A percentile compares a stretch with the other conserved stretches of the same genome.
These are phyloP conservation scores for Pituophis catenifer DNA, from an alignment of 2,113 vertebrate species.

Conservation along the genomic window DNA sequence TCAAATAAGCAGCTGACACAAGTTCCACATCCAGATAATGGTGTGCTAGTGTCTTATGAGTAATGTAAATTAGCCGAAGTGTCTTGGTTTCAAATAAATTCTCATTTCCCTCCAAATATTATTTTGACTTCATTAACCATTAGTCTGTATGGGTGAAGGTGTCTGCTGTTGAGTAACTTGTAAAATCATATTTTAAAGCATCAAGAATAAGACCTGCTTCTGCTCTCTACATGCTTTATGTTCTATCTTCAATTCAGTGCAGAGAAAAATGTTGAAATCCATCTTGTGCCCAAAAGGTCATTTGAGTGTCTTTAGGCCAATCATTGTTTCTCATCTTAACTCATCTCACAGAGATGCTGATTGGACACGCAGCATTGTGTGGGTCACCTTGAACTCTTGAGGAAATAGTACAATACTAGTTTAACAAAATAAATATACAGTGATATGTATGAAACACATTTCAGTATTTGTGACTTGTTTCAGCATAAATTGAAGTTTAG, in stretches of 20 bases:
- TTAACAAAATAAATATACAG: neutral
- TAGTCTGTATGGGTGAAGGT: neutral
- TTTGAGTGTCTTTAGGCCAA: neutral
- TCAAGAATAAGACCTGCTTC: neutral
- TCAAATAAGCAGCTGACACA: neutral
- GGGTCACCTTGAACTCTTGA: neutral
- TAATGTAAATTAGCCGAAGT: neutral
- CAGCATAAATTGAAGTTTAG: neutral
- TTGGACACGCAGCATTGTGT: neutral
- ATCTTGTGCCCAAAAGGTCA: neutral
- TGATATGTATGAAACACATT: neutral
- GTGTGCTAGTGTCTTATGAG: neutral
- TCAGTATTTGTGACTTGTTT: neutral
- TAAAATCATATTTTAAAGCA: neutral
- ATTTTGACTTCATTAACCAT: neutral
- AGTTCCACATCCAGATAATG: neutral
- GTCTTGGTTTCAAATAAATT: neutral
- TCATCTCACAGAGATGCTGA: neutral
- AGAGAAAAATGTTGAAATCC: neutral
- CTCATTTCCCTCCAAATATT: neutral
- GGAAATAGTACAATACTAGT: neutral
- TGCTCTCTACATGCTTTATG: neutral
- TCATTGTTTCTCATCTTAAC: neutral
- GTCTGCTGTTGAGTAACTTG: neutral
- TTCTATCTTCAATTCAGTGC: neutral